Percentiles rank a stretch among this genome's conserved stretches.
These are phyloP conservation scores for Euzetes globulus DNA, from an alignment of 2,888 invertebrate species.

Conservation along the genomic window DNA sequence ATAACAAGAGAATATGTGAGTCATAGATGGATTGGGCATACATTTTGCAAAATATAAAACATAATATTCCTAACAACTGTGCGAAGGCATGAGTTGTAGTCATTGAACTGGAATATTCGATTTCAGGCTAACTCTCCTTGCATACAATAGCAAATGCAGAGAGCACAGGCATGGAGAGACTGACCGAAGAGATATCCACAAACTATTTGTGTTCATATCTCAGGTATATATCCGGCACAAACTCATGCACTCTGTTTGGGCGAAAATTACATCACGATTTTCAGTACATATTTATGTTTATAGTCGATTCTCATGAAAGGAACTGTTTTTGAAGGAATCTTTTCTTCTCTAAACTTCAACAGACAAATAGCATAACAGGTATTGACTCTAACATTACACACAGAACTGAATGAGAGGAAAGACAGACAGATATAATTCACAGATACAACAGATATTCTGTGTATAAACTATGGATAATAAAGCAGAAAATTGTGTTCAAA, in stretches of 20 bases:
- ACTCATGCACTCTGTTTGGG: constrained; percentile 10
- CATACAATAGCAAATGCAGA: background rate
- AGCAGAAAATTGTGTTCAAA: constrained; percentile 4
- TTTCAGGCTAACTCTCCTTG: background rate
- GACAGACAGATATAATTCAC: background rate
- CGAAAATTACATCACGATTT: constrained; percentile 19
- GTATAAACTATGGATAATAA: constrained; percentile 7
- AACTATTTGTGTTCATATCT: constrained; percentile 12
- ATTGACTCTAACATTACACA: background rate
- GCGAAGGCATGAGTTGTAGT: background rate
- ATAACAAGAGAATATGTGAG: background rate
- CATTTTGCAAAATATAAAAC: background rate
- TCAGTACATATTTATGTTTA: constrained; percentile 15
- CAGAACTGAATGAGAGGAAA: background rate
- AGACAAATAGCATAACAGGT: background rate
- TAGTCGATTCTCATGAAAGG: constrained; percentile 16
- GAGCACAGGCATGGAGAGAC: constrained; percentile 6
- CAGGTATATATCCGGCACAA: constrained; percentile 20
- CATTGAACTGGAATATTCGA: constrained; percentile 7
- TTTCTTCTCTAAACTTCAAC: constrained; percentile 22
- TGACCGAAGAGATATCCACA: background rate
- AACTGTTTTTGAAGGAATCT: constrained; percentile 9
- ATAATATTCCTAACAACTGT: too few species aligned
- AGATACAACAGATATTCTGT: background rate
- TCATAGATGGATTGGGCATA: background rate